A percentile compares a stretch with the other conserved stretches of the same genome.
phyloP scores from a whole-genome alignment of 2,888 invertebrate genomes.

The Drosophila fungiperda region DNA sequence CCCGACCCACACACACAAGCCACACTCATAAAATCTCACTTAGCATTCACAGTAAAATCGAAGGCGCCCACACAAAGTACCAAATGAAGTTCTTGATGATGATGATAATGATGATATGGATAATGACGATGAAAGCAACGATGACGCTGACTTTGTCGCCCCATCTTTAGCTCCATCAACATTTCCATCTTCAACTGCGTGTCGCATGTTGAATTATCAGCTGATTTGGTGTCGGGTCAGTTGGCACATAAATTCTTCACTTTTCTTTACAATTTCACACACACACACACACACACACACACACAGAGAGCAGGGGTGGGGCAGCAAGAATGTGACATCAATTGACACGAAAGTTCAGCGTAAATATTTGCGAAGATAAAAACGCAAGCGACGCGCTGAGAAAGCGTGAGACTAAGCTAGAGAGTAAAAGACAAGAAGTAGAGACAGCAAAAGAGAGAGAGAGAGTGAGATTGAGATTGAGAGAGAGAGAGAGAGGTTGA shows the following conservation, averaged over 20 bases:
- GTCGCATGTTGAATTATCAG: slow-evolving; percentile 67
- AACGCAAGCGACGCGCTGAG: slow-evolving; percentile 42
- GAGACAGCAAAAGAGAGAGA: not conserved
- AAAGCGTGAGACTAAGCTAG: slow-evolving; percentile 29
- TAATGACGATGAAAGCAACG: not conserved
- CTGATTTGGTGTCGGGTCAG: slow-evolving; percentile 77
- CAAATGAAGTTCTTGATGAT: slow-evolving; percentile 19
- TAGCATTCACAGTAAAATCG: slow-evolving; percentile 57
- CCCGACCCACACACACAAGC: slow-evolving; percentile 38
- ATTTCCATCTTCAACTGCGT: slow-evolving; percentile 8
- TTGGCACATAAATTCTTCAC: slow-evolving; percentile 73
- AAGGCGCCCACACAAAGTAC: slow-evolving; percentile 41
- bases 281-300: not conserved
- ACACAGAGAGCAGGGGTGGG: not conserved
- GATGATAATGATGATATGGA: slow-evolving; percentile 35
- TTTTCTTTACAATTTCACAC: slow-evolving; percentile 71
- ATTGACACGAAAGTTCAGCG: slow-evolving; percentile 80
- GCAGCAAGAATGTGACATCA: slow-evolving; percentile 72
- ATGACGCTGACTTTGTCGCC: slow-evolving; percentile 36
- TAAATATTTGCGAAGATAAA: slow-evolving; percentile 79
- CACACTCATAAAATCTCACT: slow-evolving; percentile 44
- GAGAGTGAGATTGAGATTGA: slow-evolving; percentile 2
- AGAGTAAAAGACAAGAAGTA: slow-evolving; percentile 10
- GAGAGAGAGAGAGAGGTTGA: slow-evolving; percentile 1
- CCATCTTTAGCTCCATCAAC: not conserved